Evolutionary conservation across 2,888 invertebrate species (phyloP), one percentile per base, ranked within the genome.

Genomic region (Malacosoma neustria): DNA sequence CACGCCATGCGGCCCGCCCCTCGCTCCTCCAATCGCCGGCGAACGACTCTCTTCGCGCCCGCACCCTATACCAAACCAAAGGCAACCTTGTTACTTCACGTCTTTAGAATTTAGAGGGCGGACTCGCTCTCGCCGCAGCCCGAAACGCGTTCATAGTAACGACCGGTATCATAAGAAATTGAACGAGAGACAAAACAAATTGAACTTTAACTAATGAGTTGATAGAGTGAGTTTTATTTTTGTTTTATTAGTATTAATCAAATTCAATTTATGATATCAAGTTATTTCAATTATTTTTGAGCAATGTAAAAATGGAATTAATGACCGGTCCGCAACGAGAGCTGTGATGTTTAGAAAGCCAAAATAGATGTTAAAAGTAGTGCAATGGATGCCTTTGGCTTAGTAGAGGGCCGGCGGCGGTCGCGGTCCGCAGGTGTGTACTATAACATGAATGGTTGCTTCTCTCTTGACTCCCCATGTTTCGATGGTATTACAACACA

Each of bases 61-160:
- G 82, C 82, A 88, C 90, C 91, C 92, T 92, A 91, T 89, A 90
- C 91, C 70, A 75, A 93, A 92, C 93, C 93, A 92, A 92, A 92
- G 93, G 93, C 93, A 91, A 90, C 90, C 80, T 69, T 69, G 70
- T 76, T 71, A 72, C 58, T 57, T 54, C 48, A 36, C 40, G 48
- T 45, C n/a, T 15, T 13, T 33, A n/a, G 9, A 29, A 29, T 29
- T 29, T 14, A 14, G 13, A 11, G 32, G 33, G 30, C 43, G 52
- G 57, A 47, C 52, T 54, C 34, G 34, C 39, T 38, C 47, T 47
- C 44, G 58, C 57, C 57, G 51, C 59, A 54, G 52, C 58, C 64
- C 59, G 55, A 22, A 22, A 22, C 9, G 22, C n/a, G n/a, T n/a
- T n/a, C n/a, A n/a, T n/a, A n/a, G n/a, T n/a, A n/a, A n/a, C n/a